phyloP scores from a whole-genome alignment of 2,797 vertebrate species.

The Crenichthys baileyi region DNA sequence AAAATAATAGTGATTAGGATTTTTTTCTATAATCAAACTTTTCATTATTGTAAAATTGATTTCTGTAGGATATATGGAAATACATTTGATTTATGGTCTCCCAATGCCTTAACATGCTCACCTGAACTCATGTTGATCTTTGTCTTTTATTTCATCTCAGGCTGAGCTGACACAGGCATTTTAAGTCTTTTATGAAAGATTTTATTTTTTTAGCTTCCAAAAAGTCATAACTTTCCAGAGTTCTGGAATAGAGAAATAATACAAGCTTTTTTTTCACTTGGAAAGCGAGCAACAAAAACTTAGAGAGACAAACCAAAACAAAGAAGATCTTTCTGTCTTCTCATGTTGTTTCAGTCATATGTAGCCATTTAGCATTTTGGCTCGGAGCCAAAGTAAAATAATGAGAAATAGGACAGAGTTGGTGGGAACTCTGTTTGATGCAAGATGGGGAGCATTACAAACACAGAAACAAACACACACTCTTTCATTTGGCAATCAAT shows the following conservation, averaged over 20 bases:
- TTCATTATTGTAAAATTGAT: too few relatives aligned
- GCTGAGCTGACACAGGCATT: slow-evolving; percentile 29
- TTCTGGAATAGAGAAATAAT: slow-evolving; percentile 46
- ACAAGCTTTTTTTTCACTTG: slow-evolving; percentile 15
- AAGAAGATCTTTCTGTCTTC: slow-evolving; percentile 12
- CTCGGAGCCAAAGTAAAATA: slow-evolving; percentile 37
- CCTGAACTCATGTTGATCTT: slow-evolving; percentile 57
- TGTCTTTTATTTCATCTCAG: slow-evolving; percentile 31
- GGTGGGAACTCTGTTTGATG: slow-evolving; percentile 49
- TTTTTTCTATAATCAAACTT: too few relatives aligned
- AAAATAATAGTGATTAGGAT: too few relatives aligned
- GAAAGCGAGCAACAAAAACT: slow-evolving; percentile 17
- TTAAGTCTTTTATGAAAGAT: slow-evolving; percentile 35
- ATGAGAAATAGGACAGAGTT: slow-evolving; percentile 33
- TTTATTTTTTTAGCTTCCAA: slow-evolving; percentile 27
- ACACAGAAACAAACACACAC: slow-evolving; percentile 34
- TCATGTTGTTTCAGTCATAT: slow-evolving; percentile 18
- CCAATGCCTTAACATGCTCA: slow-evolving; percentile 28
- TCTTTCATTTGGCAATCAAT: slow-evolving; percentile 59
- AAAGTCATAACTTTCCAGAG: slow-evolving; percentile 14
- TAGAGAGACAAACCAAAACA: slow-evolving; percentile 6
- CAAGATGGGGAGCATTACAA: slow-evolving; percentile 33
- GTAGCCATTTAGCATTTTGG: slow-evolving; percentile 34
- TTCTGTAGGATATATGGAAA: too few relatives aligned
- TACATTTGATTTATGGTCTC: slow-evolving; percentile 3